Evolutionary conservation across 2,113 vertebrate genomes (phyloP), one percentile per base, ranked within the genome.

Genomic region (Rhinolophus sinicus): DNA sequence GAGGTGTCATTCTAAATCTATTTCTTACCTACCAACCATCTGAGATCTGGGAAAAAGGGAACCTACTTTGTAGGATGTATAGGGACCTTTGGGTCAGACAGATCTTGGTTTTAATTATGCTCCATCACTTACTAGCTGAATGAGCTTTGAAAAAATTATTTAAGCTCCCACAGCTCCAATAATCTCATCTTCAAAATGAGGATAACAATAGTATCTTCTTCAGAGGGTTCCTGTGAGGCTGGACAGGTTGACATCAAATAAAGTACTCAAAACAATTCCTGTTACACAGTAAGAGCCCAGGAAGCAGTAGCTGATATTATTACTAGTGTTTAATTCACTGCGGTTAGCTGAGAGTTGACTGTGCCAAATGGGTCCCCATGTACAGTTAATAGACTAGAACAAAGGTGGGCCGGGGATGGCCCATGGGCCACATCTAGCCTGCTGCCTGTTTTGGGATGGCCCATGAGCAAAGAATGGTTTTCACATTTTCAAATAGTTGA

Each of bases 401-500:
- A 85, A 58, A n/a, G 58, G 35, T 30, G 16, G 40, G 78, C 21
- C 58, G 33, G 78, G 8, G 24, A 35, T 28, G 50, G 38, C 44
- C 10, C 24, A 4, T 18, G 88, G 91, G 62, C 21, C 78, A 94
- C 65, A 50, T 47, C n/a, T 26, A 87, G 24, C 24, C 24, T 44
- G 16, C 6, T 90, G 38, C 38, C 54, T 88, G 11, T 72, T 30
- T 85, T 33, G 73, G 30, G 14, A 8, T 73, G 40, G 26, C 24
- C 35, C 21, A 28, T 0, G 8, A 89, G 16, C 38, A 86, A 92
- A 88, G 22, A 88, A 78, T 64, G n/a, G 54, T 40, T 73, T 73
- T 52, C 24, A 67, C 11, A 92, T 72, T 92, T 93, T 95, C 72
- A 78, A 94, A 10, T 28, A 26, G 52, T 47, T 92, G 76, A 78